Evolutionary conservation across 2,888 invertebrate species (phyloP).

Genomic region (Epirrhoe tristata): DNA sequence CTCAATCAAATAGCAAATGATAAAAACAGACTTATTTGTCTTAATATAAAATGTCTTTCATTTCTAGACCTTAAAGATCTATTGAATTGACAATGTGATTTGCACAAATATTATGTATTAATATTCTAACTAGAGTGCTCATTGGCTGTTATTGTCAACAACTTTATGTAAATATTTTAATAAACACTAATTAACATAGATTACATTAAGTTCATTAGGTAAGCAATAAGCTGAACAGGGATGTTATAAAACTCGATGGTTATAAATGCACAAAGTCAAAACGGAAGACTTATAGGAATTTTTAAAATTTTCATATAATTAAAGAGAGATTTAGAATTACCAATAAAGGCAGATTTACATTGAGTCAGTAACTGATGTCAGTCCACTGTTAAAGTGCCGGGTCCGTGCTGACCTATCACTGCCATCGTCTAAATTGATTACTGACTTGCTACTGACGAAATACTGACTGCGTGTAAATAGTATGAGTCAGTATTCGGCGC

Average conservation of each 20-base stretch:
- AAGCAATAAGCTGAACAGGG: constrained; percentile 4
- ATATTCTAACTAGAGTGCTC: constrained; percentile 30
- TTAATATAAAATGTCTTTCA: constrained; percentile 7
- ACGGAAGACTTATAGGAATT: constrained; percentile 27
- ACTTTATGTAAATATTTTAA: constrained; percentile 16
- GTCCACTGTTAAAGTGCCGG: too few relatives aligned
- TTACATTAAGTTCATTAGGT: constrained; percentile 13
- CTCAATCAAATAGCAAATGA: not conserved
- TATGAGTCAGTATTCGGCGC: too few relatives aligned
- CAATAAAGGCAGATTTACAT: too few relatives aligned
- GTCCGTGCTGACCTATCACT: too few relatives aligned
- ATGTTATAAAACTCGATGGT: not conserved
- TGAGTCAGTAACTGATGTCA: too few relatives aligned
- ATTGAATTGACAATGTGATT: constrained; percentile 36
- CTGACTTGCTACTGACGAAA: too few relatives aligned
- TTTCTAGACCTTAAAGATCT: constrained; percentile 20
- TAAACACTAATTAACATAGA: constrained; percentile 27
- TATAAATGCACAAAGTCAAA: constrained; percentile 26
- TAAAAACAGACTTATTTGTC: not conserved
- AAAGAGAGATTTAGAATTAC: not conserved
- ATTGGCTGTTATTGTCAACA: constrained; percentile 38
- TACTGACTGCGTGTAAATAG: too few relatives aligned
- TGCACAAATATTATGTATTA: constrained; percentile 23
- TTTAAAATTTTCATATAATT: not conserved
- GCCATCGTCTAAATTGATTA: too few relatives aligned